These are phyloP conservation scores for Gymnobelideus leadbeateri DNA, from an alignment of 2,113 vertebrate species.

Conservation along the genomic window DNA sequence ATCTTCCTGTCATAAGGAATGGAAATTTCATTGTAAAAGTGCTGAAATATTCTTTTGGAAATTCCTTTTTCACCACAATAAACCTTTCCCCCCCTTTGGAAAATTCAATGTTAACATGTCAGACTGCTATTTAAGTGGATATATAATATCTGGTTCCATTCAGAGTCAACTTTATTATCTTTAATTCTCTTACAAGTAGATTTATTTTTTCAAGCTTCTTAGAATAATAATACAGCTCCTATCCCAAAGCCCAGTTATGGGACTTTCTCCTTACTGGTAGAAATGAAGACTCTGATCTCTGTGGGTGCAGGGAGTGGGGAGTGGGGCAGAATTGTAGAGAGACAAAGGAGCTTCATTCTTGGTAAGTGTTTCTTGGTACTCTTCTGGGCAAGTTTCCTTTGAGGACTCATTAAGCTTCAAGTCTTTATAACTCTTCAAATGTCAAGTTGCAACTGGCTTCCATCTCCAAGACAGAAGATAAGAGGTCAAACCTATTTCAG, in stretches of 20 bases:
- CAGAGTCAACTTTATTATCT: constrained; percentile 58
- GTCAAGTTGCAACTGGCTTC: background rate
- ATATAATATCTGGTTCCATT: constrained; percentile 47
- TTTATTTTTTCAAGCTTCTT: constrained; percentile 46
- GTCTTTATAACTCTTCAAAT: background rate
- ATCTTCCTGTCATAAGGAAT: constrained; percentile 65
- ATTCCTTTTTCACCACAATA: constrained; percentile 72
- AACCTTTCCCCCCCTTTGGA: constrained; percentile 69
- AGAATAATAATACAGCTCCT: background rate
- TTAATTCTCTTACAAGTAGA: constrained; percentile 59
- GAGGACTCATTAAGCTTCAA: background rate
- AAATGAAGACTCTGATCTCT: background rate
- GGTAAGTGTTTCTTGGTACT: background rate
- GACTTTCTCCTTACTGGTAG: background rate
- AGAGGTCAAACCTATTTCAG: background rate
- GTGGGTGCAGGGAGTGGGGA: background rate
- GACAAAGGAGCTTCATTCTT: background rate
- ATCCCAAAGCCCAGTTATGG: background rate
- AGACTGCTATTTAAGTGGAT: constrained; percentile 68
- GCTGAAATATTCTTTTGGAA: constrained; percentile 68
- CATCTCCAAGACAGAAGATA: background rate
- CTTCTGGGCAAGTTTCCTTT: background rate
- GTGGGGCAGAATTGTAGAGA: background rate
- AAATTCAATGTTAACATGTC: constrained; percentile 68
- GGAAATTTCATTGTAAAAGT: constrained; percentile 66